Conservation (phyloP, 1,140 invertebrate genomes). For the Lamellibrachia luymesi region DNA sequence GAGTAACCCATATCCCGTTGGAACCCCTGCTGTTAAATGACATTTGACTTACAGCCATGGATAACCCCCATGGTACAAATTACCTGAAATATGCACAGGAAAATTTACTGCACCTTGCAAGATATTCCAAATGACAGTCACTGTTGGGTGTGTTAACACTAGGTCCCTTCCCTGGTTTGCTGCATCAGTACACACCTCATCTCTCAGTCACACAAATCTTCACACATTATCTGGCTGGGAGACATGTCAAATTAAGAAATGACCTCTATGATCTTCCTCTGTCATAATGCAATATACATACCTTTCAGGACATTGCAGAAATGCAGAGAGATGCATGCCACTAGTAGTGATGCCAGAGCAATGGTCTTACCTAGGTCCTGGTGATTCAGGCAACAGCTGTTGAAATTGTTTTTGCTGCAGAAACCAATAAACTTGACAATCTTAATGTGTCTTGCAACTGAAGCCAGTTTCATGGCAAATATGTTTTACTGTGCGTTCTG, state of each 20-base stretch:
- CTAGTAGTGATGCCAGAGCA: not conserved
- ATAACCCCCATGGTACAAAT: not conserved
- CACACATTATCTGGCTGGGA: not conserved
- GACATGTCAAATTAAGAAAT: not conserved
- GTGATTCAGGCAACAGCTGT: not conserved
- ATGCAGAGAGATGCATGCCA: not conserved
- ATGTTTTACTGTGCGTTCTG: not conserved
- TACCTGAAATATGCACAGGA: not conserved
- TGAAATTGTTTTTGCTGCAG: not conserved
- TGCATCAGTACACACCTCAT: not conserved
- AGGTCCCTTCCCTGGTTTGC: not conserved
- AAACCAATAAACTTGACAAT: conserved; percentile 1
- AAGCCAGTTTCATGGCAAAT: not conserved
- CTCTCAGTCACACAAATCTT: not conserved
- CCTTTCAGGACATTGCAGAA: not conserved
- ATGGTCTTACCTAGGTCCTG: not conserved
- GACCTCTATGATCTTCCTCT: not conserved
- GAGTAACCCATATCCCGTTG: not conserved
- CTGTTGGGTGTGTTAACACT: not conserved
- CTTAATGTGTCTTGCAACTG: not conserved
- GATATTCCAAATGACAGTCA: not conserved
- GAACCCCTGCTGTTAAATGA: not conserved
- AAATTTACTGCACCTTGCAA: not conserved
- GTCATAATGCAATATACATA: not conserved
- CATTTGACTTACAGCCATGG: not conserved